Conservation (phyloP, 2,113 vertebrate genomes). For the Calyptomena viridis region DNA sequence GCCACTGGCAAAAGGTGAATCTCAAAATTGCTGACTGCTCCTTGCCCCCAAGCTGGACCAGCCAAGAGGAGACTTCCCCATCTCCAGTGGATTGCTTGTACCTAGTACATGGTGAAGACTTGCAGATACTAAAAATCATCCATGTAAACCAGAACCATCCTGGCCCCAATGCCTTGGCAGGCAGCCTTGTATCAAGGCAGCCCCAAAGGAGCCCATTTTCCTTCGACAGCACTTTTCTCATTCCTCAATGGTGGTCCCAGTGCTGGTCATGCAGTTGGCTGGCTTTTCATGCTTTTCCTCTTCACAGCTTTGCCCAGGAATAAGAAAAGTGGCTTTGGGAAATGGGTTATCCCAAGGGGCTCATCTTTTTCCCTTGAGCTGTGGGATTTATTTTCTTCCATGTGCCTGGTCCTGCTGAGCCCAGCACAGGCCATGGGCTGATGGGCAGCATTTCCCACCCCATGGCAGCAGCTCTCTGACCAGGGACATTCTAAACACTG, state of each 20-base stretch:
- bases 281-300: background rate
- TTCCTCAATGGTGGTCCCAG: fast-evolving
- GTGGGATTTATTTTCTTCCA: background rate
- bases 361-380: background rate
- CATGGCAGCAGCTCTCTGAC: fast-evolving
- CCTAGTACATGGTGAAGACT: background rate
- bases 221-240: background rate
- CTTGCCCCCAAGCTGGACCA: background rate
- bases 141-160: background rate
- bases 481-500: fast-evolving
- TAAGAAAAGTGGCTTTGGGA: background rate
- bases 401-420: fast-evolving
- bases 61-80: background rate
- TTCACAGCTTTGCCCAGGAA: background rate
- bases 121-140: background rate
- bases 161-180: fast-evolving
- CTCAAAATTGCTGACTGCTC: background rate
- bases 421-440: background rate
- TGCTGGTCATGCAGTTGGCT: background rate
- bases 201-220: background rate
- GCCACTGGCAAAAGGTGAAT: background rate
- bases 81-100: background rate
- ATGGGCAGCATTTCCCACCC: background rate
- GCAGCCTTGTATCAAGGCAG: background rate
- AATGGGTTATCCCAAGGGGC: background rate